Conservation (phyloP, 2,797 vertebrate genomes). For the Schizopygopsis pylzovi region DNA sequence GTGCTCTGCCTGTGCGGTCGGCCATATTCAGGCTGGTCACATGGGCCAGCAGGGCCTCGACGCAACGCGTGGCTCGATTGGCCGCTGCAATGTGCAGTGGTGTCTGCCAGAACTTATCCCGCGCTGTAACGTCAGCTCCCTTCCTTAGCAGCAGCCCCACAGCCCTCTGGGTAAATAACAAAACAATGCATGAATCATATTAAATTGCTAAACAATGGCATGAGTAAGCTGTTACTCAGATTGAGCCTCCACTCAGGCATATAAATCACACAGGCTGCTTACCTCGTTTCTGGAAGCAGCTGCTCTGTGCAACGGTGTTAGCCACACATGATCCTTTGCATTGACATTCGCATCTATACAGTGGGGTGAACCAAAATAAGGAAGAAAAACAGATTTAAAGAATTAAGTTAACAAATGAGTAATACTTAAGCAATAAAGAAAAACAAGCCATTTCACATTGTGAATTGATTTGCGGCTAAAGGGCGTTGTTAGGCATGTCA, state of each 20-base stretch:
- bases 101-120: conserved; percentile 99
- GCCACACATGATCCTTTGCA: conserved; percentile 96
- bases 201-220: conserved; percentile 13
- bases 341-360: conserved; percentile 94
- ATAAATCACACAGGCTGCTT: conserved; percentile 31
- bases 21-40: conserved; percentile 94
- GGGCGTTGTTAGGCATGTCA: not conserved
- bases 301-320: conserved; percentile 95
- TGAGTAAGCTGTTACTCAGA: conserved; percentile 5
- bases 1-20: conserved; percentile 92
- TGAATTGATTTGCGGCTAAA: not conserved
- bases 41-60: conserved; percentile 90
- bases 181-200: conserved; percentile 8
- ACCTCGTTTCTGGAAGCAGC: conserved; percentile 96
- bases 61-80: conserved; percentile 93
- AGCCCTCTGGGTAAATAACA: conserved; percentile 83
- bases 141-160: conserved; percentile 93
- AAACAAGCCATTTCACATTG: not conserved
- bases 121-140: conserved; percentile 92
- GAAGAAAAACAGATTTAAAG: not conserved
- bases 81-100: conserved; percentile 94
- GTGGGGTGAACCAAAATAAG: no score
- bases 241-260: not conserved
- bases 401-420: not conserved
- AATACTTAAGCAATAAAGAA: not conserved